Evolutionary conservation across 2,113 vertebrate genomes (phyloP).

Genomic region (Hystrix brachyura): DNA sequence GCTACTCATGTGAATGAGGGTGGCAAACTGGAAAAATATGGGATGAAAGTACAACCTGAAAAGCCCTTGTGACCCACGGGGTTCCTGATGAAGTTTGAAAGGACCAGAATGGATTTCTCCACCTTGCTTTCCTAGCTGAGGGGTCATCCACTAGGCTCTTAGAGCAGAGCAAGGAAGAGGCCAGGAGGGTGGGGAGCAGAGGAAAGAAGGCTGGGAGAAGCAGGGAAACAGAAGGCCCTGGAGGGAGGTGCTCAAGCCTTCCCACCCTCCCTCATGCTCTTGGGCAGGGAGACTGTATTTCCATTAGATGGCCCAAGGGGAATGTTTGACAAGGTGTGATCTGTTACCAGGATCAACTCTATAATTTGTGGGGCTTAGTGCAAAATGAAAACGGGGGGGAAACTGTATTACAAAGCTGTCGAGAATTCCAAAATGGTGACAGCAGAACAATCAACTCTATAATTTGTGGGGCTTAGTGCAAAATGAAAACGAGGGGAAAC

Average conservation of each 20-base stretch:
- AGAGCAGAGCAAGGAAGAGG: background rate
- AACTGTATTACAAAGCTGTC: background rate
- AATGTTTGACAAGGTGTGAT: background rate
- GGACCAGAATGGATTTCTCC: background rate
- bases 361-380: background rate
- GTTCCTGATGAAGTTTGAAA: background rate
- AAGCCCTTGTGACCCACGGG: background rate
- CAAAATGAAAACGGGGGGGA: background rate
- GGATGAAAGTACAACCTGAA: background rate
- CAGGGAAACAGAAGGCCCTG: background rate
- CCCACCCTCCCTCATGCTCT: background rate
- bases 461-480: background rate
- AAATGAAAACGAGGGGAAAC: background rate
- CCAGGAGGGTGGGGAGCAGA: background rate
- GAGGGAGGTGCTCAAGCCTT: no score
- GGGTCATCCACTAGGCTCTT: background rate
- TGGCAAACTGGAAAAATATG: background rate
- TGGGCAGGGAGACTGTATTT: background rate
- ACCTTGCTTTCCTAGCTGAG: background rate
- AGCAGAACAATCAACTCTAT: no score
- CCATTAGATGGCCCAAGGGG: background rate
- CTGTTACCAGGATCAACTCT: background rate
- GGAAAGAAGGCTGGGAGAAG: background rate
- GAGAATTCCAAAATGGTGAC: no score
- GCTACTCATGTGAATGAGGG: background rate